Percentiles rank a stretch among this genome's conserved stretches.
phyloP scores from a whole-genome alignment of 2,797 vertebrate genomes.

The Moxostoma hubbsi region DNA sequence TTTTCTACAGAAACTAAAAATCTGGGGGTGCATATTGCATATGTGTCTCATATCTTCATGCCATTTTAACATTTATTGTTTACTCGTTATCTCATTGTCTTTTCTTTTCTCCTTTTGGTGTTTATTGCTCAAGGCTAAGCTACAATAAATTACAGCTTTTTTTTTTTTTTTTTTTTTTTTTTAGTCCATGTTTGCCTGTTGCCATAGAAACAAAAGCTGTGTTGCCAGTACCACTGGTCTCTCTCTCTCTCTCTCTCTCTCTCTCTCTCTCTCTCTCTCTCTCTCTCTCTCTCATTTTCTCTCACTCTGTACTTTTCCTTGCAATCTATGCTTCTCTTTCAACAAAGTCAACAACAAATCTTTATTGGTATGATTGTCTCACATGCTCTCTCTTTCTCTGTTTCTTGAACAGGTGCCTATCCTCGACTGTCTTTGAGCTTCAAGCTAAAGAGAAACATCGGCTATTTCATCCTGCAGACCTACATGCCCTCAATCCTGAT shows the following conservation, averaged over 20 bases:
- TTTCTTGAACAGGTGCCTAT: constrained; percentile 87
- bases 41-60: constrained; percentile 14
- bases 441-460: constrained; percentile 97
- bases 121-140: constrained; percentile 63
- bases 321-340: too few relatives aligned
- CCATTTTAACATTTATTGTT: constrained; percentile 27
- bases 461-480: constrained; percentile 99
- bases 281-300: constrained; percentile 21
- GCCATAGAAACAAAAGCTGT: constrained; percentile 66
- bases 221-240: constrained; percentile 64
- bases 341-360: too few relatives aligned
- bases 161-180: constrained; percentile 60
- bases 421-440: constrained; percentile 98
- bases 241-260: constrained; percentile 27
- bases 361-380: too few relatives aligned
- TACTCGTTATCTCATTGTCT: constrained; percentile 38
- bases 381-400: neutral
- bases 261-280: constrained; percentile 5
- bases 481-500: constrained; percentile 99
- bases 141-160: constrained; percentile 57
- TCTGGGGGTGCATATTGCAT: neutral
- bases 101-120: constrained; percentile 33
- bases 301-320: too few relatives aligned
- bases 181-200: constrained; percentile 63
- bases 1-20: neutral